Percentiles rank a stretch among this genome's conserved stretches.
Evolutionary conservation across 2,888 invertebrate genomes (phyloP).

Genomic region (Prosapia bicincta): DNA sequence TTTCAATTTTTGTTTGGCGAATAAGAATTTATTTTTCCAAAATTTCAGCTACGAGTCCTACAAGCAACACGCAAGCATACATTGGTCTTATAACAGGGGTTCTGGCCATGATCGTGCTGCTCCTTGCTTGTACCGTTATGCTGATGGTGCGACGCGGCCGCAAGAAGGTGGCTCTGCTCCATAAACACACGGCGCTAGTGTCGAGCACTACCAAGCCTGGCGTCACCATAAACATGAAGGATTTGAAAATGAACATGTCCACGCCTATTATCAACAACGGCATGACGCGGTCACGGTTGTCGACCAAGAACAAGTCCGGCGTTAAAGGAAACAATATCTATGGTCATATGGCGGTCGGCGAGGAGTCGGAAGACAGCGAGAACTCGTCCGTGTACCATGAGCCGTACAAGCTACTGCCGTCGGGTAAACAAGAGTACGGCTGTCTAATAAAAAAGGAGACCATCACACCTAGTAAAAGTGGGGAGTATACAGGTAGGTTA

Average conservation of each 20-base stretch:
- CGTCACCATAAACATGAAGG: slow-evolving; percentile 57
- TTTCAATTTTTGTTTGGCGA: no score
- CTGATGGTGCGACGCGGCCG: slow-evolving; percentile 63
- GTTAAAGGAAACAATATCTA: slow-evolving; percentile 47
- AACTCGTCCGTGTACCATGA: slow-evolving; percentile 56
- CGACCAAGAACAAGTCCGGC: slow-evolving; percentile 36
- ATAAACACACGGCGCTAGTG: slow-evolving; percentile 58
- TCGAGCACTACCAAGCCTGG: slow-evolving; percentile 55
- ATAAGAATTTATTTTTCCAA: no score
- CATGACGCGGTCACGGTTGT: slow-evolving; percentile 48
- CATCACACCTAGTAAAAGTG: slow-evolving; percentile 49
- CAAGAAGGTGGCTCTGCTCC: slow-evolving; percentile 59
- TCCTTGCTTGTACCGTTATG: slow-evolving; percentile 61
- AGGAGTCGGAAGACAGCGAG: slow-evolving; percentile 54
- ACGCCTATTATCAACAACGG: slow-evolving; percentile 57
- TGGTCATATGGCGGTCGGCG: slow-evolving; percentile 49
- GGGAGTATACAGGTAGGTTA: slow-evolving; percentile 51
- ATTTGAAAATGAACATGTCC: slow-evolving; percentile 53
- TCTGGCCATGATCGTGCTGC: slow-evolving; percentile 60
- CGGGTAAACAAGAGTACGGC: slow-evolving; percentile 49
- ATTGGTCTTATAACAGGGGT: slow-evolving; percentile 65
- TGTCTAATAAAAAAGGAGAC: slow-evolving; percentile 51
- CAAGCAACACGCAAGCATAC: slow-evolving; percentile 56
- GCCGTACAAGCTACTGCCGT: slow-evolving; percentile 53
- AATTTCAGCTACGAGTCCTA: slow-evolving; percentile 55